These are phyloP conservation scores for Mustelus asterias DNA, from an alignment of 2,113 vertebrate genomes.

Conservation along the genomic window DNA sequence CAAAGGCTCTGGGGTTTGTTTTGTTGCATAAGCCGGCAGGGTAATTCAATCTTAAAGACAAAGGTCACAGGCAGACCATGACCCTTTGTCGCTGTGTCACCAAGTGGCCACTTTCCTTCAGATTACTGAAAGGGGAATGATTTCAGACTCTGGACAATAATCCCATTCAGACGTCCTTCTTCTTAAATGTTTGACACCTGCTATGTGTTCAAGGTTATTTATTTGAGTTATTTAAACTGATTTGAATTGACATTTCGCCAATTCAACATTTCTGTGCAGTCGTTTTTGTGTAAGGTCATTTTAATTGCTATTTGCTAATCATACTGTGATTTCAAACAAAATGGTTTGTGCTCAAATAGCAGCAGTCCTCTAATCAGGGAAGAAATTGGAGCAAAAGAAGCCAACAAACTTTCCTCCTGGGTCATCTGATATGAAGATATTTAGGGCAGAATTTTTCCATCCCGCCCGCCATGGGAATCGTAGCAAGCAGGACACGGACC, in stretches of 20 bases:
- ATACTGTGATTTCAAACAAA: not conserved
- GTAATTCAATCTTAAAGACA: slow-evolving; percentile 61
- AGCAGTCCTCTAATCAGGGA: not conserved
- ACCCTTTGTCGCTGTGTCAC: slow-evolving; percentile 51
- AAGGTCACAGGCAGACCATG: slow-evolving; percentile 49
- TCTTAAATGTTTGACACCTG: slow-evolving; percentile 38
- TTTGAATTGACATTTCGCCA: slow-evolving; percentile 36
- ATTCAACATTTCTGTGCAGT: not conserved
- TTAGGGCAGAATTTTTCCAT: not conserved
- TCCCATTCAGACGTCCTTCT: slow-evolving; percentile 42
- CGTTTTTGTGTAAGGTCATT: not conserved
- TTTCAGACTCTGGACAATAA: slow-evolving; percentile 43
- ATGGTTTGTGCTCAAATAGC: not conserved
- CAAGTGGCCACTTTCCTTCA: slow-evolving; percentile 47
- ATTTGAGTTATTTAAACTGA: slow-evolving; percentile 45
- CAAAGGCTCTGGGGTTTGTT: slow-evolving; percentile 46
- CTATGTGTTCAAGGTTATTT: not conserved
- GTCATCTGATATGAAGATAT: not conserved
- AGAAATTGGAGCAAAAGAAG: not conserved
- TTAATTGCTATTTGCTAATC: slow-evolving; percentile 10
- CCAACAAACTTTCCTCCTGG: not conserved
- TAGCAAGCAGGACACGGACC: no score
- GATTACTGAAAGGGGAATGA: slow-evolving; percentile 44
- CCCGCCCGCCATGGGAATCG: no score
- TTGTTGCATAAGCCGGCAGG: slow-evolving; percentile 51